Percentiles rank a stretch among this genome's conserved stretches.
These are phyloP conservation scores for Callopanchax toddi DNA, from an alignment of 2,113 vertebrate genomes.

Conservation along the genomic window DNA sequence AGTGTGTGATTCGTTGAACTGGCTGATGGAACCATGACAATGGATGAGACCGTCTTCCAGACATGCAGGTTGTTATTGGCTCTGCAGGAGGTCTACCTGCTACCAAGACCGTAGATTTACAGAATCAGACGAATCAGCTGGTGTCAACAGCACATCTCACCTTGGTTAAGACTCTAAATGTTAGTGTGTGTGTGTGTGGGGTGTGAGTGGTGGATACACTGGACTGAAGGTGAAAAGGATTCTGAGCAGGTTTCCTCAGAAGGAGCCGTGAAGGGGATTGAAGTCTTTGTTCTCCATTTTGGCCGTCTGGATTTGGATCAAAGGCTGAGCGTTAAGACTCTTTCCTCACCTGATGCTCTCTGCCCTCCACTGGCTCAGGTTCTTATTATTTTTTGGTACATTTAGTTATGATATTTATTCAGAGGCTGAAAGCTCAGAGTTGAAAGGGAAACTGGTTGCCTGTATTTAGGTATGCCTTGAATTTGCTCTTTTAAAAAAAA, in stretches of 20 bases:
- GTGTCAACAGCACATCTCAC: too few relatives aligned
- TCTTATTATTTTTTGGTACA: not conserved
- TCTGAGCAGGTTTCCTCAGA: slow-evolving; percentile 13
- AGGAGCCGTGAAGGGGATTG: slow-evolving; percentile 20
- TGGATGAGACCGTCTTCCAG: too few relatives aligned
- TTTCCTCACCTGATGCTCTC: slow-evolving; percentile 49
- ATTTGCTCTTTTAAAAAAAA: not conserved
- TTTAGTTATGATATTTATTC: slow-evolving; percentile 4
- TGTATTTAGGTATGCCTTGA: not conserved
- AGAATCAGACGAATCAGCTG: too few relatives aligned
- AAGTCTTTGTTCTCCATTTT: slow-evolving; percentile 44
- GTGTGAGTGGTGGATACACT: not conserved
- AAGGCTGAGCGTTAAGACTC: slow-evolving; percentile 58
- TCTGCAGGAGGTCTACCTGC: not conserved
- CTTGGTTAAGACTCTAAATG: too few relatives aligned
- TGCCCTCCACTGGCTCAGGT: slow-evolving; percentile 9
- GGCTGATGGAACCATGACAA: too few relatives aligned
- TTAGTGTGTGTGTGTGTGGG: not conserved
- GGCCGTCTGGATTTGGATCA: slow-evolving; percentile 62
- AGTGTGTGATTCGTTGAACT: too few relatives aligned
- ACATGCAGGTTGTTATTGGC: too few relatives aligned
- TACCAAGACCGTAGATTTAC: too few relatives aligned
- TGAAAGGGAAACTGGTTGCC: not conserved
- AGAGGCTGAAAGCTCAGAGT: not conserved
- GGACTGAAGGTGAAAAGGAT: slow-evolving; percentile 14